A percentile compares a stretch with the other conserved stretches of the same genome.
These are phyloP conservation scores for Dicerorhinus sumatrensis DNA, from an alignment of 2,113 vertebrate species.

Conservation along the genomic window DNA sequence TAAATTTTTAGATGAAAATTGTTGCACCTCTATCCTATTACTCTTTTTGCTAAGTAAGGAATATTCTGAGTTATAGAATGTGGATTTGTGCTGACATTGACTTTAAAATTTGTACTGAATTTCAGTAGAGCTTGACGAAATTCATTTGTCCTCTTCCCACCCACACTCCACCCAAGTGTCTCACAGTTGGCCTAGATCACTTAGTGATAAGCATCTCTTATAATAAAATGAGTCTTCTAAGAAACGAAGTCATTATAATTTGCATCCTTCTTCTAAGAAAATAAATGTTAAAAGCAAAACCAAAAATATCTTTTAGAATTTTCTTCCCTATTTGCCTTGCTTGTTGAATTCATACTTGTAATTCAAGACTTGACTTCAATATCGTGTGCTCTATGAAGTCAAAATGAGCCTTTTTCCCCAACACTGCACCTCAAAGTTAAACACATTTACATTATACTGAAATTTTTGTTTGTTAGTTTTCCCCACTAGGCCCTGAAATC, in stretches of 20 bases:
- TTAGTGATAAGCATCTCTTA: not conserved
- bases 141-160: not conserved
- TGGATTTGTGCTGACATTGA: constrained; percentile 59
- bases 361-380: not conserved
- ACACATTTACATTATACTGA: not conserved
- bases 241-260: not conserved
- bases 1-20: constrained; percentile 66
- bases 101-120: constrained; percentile 45
- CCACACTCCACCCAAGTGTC: not conserved
- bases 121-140: not conserved
- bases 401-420: not conserved
- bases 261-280: not conserved
- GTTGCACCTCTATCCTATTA: constrained; percentile 26
- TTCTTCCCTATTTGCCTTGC: not conserved
- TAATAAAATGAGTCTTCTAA: not conserved
- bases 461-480: not conserved
- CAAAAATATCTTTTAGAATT: not conserved
- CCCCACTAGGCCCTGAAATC: not conserved
- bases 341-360: not conserved
- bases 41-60: constrained; percentile 74
- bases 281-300: not conserved
- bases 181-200: not conserved
- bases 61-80: constrained; percentile 68
- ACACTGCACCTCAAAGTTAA: not conserved
- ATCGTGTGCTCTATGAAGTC: not conserved